Evolutionary conservation across 2,113 vertebrate genomes (phyloP).

Genomic region (Rhizomys pruinosus): DNA sequence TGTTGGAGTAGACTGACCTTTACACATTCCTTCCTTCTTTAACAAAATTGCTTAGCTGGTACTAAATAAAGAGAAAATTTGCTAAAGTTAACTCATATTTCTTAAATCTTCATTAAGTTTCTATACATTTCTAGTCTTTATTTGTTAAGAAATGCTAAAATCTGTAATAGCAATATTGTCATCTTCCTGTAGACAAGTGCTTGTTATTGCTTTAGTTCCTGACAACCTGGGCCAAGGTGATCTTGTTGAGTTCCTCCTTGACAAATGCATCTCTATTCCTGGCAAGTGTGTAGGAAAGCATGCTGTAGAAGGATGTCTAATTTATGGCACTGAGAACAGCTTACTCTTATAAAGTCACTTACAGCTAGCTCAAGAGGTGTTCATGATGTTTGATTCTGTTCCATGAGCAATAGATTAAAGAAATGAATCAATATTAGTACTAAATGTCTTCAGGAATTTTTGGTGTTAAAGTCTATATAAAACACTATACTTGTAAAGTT

Average conservation of each 20-base stretch:
- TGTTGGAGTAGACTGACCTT: background rate
- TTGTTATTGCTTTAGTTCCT: slow-evolving; percentile 59
- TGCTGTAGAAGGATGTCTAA: slow-evolving; percentile 32
- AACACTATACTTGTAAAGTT: background rate
- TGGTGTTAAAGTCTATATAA: background rate
- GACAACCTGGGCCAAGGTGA: slow-evolving; percentile 63
- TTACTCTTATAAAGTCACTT: slow-evolving; percentile 45
- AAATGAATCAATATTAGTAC: slow-evolving; percentile 39
- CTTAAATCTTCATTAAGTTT: slow-evolving; percentile 31
- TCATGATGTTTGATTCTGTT: slow-evolving; percentile 49
- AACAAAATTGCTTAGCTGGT: slow-evolving; percentile 39
- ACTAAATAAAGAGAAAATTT: background rate
- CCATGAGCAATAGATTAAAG: slow-evolving; percentile 10
- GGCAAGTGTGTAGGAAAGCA: slow-evolving; percentile 27
- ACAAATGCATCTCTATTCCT: background rate
- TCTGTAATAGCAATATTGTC: slow-evolving; percentile 44
- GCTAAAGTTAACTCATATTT: slow-evolving; percentile 4
- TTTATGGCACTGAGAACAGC: slow-evolving; percentile 58
- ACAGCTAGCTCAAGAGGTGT: background rate
- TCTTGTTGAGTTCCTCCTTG: slow-evolving; percentile 48
- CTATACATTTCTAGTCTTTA: slow-evolving; percentile 15
- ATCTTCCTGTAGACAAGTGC: slow-evolving; percentile 50
- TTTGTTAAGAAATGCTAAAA: slow-evolving; percentile 45
- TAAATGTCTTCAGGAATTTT: slow-evolving; percentile 34
- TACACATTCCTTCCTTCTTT: background rate